A percentile compares a stretch with the other conserved stretches of the same genome.
phyloP scores from a whole-genome alignment of 2,113 vertebrate genomes.

The Myrmecophaga tridactyla region DNA sequence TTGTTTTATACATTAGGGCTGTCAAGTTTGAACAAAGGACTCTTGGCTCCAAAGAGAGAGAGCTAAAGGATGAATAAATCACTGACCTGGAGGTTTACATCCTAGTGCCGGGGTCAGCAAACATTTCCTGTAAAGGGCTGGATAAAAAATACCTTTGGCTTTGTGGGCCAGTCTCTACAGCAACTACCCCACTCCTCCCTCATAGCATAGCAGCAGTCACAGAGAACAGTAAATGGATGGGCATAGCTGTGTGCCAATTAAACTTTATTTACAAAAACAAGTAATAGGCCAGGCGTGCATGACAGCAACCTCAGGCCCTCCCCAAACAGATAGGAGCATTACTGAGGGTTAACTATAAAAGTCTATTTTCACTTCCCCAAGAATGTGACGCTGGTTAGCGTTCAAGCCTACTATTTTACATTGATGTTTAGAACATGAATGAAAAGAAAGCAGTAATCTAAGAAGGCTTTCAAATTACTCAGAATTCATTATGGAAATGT shows the following conservation, averaged over 20 bases:
- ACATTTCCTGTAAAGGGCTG: background rate
- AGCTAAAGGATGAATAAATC: background rate
- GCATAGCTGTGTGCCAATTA: background rate
- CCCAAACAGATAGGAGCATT: background rate
- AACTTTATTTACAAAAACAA: background rate
- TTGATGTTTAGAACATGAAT: background rate
- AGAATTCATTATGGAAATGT: background rate
- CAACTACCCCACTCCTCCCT: background rate
- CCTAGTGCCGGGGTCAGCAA: rapidly evolving
- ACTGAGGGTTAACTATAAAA: background rate
- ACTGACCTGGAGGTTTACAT: too few species aligned
- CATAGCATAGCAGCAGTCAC: background rate
- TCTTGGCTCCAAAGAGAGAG: too few species aligned
- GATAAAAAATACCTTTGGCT: rapidly evolving
- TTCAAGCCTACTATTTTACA: background rate
- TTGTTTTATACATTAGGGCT: too few species aligned
- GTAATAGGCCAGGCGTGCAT: background rate
- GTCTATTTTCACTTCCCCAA: too few species aligned
- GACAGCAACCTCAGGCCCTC: background rate
- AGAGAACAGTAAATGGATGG: background rate
- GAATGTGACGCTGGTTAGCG: background rate
- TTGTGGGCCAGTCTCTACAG: background rate
- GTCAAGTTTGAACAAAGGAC: background rate
- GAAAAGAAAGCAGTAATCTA: background rate
- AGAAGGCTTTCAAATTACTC: background rate